These are phyloP conservation scores for Pantherophis vulpinus DNA, from an alignment of 2,797 vertebrate genomes.

Conservation along the genomic window DNA sequence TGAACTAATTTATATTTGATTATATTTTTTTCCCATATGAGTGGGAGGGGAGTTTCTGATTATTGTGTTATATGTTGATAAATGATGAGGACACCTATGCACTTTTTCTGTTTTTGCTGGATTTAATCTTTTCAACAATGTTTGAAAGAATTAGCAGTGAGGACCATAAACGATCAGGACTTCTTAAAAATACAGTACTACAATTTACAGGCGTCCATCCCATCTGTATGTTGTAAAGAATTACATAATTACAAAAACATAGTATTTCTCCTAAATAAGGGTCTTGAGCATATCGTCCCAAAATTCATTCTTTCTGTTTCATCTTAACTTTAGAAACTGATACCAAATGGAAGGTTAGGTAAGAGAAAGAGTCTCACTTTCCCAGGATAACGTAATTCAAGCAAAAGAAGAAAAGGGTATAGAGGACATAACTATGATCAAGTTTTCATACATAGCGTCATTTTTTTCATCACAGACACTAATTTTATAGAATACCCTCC, in stretches of 20 bases:
- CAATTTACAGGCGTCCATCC: neutral
- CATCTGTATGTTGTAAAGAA: neutral
- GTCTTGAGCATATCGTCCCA: neutral
- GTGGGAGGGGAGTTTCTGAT: no score
- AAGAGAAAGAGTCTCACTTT: neutral
- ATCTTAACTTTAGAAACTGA: neutral
- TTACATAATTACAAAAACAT: neutral
- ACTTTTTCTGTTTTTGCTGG: no score
- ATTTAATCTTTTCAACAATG: neutral
- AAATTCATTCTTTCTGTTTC: neutral
- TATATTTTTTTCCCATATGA: no score
- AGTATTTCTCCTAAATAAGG: neutral
- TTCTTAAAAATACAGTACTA: neutral
- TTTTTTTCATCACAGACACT: neutral
- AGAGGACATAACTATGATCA: neutral
- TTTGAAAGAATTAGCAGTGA: neutral
- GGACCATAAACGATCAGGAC: neutral
- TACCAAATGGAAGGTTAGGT: neutral
- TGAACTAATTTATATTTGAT: neutral
- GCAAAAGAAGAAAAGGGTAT: neutral
- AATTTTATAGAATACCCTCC: neutral
- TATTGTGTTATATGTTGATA: no score
- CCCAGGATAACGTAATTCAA: neutral
- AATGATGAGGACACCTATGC: no score
- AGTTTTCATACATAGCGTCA: neutral